Percentiles rank a stretch among this genome's conserved stretches.
These are phyloP conservation scores for Lydus trimaculatus DNA, from an alignment of 2,888 invertebrate genomes.

Conservation along the genomic window DNA sequence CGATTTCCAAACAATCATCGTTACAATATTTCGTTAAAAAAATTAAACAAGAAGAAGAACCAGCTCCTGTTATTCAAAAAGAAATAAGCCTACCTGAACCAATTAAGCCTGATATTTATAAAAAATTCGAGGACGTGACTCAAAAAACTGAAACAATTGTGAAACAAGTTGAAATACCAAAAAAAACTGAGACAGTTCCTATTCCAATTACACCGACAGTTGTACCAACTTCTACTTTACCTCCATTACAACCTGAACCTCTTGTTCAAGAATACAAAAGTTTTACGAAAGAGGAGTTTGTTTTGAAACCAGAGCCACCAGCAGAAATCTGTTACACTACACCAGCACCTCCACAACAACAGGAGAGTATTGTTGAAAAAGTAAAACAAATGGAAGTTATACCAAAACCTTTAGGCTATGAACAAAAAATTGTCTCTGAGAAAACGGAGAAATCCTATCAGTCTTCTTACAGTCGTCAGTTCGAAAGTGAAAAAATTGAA, in stretches of 20 bases:
- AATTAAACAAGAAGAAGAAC: constrained; percentile 63
- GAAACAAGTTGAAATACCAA: constrained; percentile 49
- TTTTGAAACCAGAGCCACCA: constrained; percentile 72
- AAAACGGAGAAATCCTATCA: constrained; percentile 45
- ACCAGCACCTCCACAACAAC: constrained; percentile 58
- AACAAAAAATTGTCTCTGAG: constrained; percentile 38
- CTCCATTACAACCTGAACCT: background rate
- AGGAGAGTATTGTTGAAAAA: constrained; percentile 35
- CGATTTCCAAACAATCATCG: constrained; percentile 71
- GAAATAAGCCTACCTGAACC: constrained; percentile 50
- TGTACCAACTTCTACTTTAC: constrained; percentile 13
- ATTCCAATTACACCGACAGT: constrained; percentile 6
- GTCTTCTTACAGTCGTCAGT: constrained; percentile 40
- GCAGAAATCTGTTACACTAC: constrained; percentile 73
- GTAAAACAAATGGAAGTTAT: constrained; percentile 30
- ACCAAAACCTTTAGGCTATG: constrained; percentile 23
- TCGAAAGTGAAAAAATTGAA: constrained; percentile 48
- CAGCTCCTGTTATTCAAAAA: constrained; percentile 57
- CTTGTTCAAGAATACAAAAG: constrained; percentile 27
- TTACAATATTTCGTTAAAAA: constrained; percentile 73
- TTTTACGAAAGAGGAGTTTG: constrained; percentile 58
- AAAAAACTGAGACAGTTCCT: constrained; percentile 21
- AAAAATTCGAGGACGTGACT: constrained; percentile 57
- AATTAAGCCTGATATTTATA: constrained; percentile 57
- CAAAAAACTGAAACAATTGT: constrained; percentile 16